Percentiles rank a stretch among this genome's conserved stretches.
phyloP scores from a whole-genome alignment of 2,113 vertebrate genomes.

The Petroica traversi region DNA sequence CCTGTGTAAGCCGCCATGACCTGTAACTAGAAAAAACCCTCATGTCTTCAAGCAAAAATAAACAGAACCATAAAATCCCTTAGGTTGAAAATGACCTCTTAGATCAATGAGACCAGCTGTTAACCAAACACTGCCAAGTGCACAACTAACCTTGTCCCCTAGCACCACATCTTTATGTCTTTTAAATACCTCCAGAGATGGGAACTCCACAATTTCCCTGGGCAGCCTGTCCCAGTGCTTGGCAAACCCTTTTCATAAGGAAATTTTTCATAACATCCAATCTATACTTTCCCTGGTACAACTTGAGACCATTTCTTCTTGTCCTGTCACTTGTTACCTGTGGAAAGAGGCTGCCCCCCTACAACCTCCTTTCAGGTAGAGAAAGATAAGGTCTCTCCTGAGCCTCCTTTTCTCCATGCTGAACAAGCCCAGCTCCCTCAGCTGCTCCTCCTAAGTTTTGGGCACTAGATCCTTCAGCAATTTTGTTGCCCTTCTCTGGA shows the following conservation, averaged over 20 bases:
- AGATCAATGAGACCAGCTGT: not conserved
- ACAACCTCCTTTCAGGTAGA: not conserved
- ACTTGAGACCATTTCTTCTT: not conserved
- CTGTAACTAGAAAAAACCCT: not conserved
- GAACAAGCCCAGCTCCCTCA: not conserved
- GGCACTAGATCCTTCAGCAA: not conserved
- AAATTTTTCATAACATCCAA: not conserved
- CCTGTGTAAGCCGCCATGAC: not conserved
- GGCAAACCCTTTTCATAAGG: not conserved
- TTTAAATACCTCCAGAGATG: not conserved
- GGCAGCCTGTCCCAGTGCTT: not conserved
- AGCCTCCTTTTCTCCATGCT: not conserved
- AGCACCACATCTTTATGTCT: accelerated
- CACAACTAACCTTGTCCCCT: not conserved
- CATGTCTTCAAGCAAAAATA: not conserved
- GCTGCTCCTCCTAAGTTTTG: not conserved
- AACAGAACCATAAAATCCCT: not conserved
- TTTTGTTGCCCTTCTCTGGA: not conserved
- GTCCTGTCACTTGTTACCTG: not conserved
- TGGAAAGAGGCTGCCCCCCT: not conserved
- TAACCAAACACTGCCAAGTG: not conserved
- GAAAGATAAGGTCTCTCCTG: too few relatives aligned
- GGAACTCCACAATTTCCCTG: not conserved
- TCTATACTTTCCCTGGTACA: not conserved
- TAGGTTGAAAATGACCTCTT: not conserved